Evolutionary conservation across 2,797 vertebrate genomes (phyloP).

Genomic region (Anguilla anguilla): DNA sequence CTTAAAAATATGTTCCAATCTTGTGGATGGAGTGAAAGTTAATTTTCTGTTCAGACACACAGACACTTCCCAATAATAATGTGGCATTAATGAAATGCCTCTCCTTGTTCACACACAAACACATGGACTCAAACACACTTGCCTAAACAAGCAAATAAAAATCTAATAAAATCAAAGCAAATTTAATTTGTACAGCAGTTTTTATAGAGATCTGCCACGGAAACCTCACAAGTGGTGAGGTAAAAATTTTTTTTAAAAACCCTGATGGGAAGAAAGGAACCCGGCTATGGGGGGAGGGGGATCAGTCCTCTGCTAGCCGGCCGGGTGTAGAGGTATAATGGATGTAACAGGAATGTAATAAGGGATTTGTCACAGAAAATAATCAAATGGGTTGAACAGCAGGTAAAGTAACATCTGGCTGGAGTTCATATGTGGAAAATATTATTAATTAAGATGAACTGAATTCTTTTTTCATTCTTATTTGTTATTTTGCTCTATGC

Average conservation of each 20-base stretch:
- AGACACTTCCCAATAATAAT: constrained; percentile 4
- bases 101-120: neutral
- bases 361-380: too few relatives aligned
- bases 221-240: neutral
- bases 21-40: neutral
- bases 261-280: too few relatives aligned
- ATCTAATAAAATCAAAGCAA: neutral
- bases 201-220: neutral
- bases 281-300: too few relatives aligned
- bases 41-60: neutral
- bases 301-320: too few relatives aligned
- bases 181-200: neutral
- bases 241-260: too few relatives aligned
- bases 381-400: too few relatives aligned
- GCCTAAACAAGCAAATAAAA: neutral
- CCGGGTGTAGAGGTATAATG: too few relatives aligned
- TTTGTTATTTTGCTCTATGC: neutral
- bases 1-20: neutral
- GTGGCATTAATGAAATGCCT: neutral
- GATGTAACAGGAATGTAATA: too few relatives aligned
- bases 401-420: neutral
- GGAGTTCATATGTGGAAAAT: neutral
- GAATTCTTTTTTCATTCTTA: neutral
- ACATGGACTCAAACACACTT: neutral
- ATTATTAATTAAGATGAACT: neutral